Conservation (phyloP, 37 sponge, comb jelly and placozoan species). For the Lycopodina hypogea region DNA sequence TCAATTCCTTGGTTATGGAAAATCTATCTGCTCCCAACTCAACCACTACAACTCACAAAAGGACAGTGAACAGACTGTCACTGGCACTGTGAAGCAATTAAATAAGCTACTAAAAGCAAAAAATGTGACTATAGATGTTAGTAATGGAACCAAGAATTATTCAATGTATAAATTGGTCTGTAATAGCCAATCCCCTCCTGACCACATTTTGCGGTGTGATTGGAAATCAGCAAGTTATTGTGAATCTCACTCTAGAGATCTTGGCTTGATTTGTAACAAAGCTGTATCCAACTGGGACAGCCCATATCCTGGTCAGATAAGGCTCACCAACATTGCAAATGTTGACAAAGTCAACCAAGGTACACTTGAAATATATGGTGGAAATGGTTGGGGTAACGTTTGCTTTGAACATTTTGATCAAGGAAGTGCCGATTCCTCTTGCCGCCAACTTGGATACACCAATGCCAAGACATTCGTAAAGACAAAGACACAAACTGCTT, state of each 20-base stretch:
- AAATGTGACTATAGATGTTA: not conserved
- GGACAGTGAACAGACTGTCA: not conserved
- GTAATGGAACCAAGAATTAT: not conserved
- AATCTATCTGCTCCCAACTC: conserved; percentile 1
- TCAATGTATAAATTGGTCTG: not conserved
- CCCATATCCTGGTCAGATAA: no score
- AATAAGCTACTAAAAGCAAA: not conserved
- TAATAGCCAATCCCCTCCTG: not conserved
- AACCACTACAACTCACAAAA: not conserved
- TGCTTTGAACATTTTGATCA: not conserved
- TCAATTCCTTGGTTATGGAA: not conserved
- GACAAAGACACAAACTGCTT: not conserved
- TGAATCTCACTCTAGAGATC: not conserved
- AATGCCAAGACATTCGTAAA: not conserved
- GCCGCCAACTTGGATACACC: conserved; percentile 21
- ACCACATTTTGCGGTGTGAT: conserved; percentile 2
- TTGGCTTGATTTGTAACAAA: not conserved
- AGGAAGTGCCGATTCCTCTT: conserved; percentile 1
- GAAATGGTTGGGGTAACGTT: conserved; percentile 2
- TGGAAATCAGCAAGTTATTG: not conserved
- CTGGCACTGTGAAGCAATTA: not conserved
- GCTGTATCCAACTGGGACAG: not conserved
- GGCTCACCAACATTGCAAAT: no score
- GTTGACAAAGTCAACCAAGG: no score
- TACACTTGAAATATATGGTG: not conserved